Base-by-base conservation (phyloP, 2,113 vertebrate species). In the Taxidea taxus region DNA sequence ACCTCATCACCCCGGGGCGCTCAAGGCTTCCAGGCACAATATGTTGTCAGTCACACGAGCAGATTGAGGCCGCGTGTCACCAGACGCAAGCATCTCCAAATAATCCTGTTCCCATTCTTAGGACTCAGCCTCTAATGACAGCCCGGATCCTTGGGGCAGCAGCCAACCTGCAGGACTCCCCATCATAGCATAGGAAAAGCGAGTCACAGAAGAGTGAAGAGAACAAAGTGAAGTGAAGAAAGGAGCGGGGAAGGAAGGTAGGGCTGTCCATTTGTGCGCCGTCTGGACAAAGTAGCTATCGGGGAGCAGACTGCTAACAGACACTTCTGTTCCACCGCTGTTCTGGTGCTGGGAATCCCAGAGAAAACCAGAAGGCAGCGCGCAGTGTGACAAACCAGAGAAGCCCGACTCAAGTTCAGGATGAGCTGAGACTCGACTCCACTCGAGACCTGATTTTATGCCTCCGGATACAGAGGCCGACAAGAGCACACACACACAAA, bases 1-100 rank as follows among this genome's bases (percentile, higher is more conserved):
- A n/a, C 27, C 7, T n/a, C n/a, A 29, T 7, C 1, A 0, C 23
- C 37, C 15, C 39, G 16, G 72, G 85, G 27, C 1, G 0, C 20
- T 39, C 25, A 2, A 9, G 74, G 27, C 39, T 80, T 56, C 78
- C 20, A 29, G 77, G 72, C 23, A 80, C 77, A 82, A 37, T 6
- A 2, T 3, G 21, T 20, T 11, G 20, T 42, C 96, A n/a, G 6
- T 68, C 27, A n/a, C 4, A 37, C 16, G 10, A 54, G 80, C 34
- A 92, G 84, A 91, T 27, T 0, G 18, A 1, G 4, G 81, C 49
- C 75, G 37, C 29, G 10, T 18, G 2, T 25, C 20, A 44, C 0
- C 56, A 47, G 80, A 88, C 44, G 25, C 14, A 29, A 83, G 66
- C 44, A 54, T 37, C 88, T 72, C 82, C 81, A 82, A 90, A 66